phyloP scores from a whole-genome alignment of 2,797 vertebrate genomes.

The Cossypha polioptera region DNA sequence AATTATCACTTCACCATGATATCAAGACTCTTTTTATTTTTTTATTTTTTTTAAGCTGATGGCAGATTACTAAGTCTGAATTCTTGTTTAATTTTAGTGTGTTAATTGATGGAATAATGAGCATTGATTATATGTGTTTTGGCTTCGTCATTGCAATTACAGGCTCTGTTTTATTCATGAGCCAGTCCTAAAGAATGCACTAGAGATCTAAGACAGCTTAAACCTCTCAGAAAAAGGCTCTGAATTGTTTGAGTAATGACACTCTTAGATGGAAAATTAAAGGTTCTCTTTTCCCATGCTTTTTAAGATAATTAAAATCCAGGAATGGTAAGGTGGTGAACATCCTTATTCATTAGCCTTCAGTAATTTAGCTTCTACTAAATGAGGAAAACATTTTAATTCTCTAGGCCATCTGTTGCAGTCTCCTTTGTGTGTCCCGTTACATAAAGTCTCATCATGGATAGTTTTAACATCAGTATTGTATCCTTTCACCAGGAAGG shows the following conservation, averaged over 20 bases:
- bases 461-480: neutral
- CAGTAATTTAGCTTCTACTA: slow-evolving; percentile 63
- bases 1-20: slow-evolving; percentile 46
- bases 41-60: slow-evolving; percentile 10
- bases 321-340: slow-evolving; percentile 51
- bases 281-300: slow-evolving; percentile 48
- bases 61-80: slow-evolving; percentile 59
- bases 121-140: slow-evolving; percentile 60
- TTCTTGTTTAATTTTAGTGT: slow-evolving; percentile 72
- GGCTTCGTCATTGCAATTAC: slow-evolving; percentile 62
- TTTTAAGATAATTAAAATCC: slow-evolving; percentile 68
- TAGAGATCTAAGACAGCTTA: slow-evolving; percentile 53
- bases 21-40: neutral
- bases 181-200: slow-evolving; percentile 35
- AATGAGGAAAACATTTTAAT: slow-evolving; percentile 61
- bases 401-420: slow-evolving; percentile 70
- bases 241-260: slow-evolving; percentile 66
- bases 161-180: slow-evolving; percentile 70
- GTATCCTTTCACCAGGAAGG: neutral
- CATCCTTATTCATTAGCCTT: slow-evolving; percentile 67
- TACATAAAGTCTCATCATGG: slow-evolving; percentile 28
- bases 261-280: slow-evolving; percentile 63
- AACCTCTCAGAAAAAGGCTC: slow-evolving; percentile 46
- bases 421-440: neutral
- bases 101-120: slow-evolving; percentile 70